Percentiles rank a stretch among this genome's conserved stretches.
Conservation (phyloP, 2,113 vertebrate genomes). For the Tychaedon coryphoeus region DNA sequence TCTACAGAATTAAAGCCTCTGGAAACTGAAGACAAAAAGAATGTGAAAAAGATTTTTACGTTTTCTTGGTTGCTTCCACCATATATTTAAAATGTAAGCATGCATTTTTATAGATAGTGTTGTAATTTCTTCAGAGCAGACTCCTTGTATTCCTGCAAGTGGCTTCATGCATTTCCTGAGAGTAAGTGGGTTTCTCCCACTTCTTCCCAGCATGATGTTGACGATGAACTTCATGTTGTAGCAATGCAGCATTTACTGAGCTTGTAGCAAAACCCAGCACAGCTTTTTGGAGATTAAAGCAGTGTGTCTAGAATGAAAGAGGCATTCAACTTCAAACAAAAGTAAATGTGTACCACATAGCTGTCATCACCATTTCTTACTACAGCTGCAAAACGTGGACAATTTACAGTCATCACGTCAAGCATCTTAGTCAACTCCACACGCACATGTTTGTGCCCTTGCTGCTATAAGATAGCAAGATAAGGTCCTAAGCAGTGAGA, state of each 20-base stretch:
- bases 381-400: slow-evolving; percentile 55
- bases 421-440: slow-evolving; percentile 53
- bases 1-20: neutral
- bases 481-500: neutral
- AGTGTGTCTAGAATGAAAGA: slow-evolving; percentile 61
- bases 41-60: neutral
- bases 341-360: slow-evolving; percentile 63
- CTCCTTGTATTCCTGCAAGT: neutral
- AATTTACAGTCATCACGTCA: slow-evolving; percentile 51
- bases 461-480: neutral
- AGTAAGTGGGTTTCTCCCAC: neutral
- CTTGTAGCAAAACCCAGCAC: slow-evolving; percentile 35
- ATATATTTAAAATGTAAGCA: neutral
- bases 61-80: slow-evolving; percentile 14
- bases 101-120: neutral
- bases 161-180: neutral
- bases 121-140: neutral
- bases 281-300: slow-evolving; percentile 65
- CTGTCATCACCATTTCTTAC: slow-evolving; percentile 55
- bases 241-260: slow-evolving; percentile 35
- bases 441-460: slow-evolving; percentile 18
- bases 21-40: neutral
- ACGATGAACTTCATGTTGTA: slow-evolving; percentile 35
- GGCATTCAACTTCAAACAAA: slow-evolving; percentile 56
- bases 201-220: slow-evolving; percentile 20